A percentile compares a stretch with the other conserved stretches of the same genome.
These are phyloP conservation scores for Heterohyrax brucei DNA, from an alignment of 2,797 vertebrate species.

Conservation along the genomic window DNA sequence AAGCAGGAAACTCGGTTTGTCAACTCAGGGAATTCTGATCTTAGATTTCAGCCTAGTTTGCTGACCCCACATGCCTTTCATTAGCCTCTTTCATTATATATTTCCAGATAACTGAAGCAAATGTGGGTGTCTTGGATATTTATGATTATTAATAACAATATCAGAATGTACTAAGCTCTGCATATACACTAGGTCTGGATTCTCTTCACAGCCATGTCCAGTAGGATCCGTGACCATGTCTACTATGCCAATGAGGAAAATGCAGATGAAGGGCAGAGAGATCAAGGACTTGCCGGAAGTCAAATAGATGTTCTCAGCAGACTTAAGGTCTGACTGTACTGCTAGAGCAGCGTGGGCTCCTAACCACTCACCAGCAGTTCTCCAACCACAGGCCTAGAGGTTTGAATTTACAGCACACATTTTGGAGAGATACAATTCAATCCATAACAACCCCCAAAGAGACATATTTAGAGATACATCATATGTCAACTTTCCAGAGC, in stretches of 20 bases:
- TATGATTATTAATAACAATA: constrained; percentile 1
- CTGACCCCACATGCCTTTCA: not conserved
- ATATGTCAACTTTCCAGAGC: constrained; percentile 73
- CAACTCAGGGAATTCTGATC: not conserved
- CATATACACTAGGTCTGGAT: not conserved
- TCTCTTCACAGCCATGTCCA: not conserved
- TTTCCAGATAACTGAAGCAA: constrained; percentile 18
- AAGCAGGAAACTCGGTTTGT: not conserved
- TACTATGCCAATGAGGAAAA: not conserved
- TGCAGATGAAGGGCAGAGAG: not conserved
- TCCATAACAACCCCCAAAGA: not conserved
- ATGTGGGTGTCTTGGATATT: constrained; percentile 8
- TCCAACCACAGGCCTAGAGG: too few relatives aligned
- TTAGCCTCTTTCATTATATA: not conserved
- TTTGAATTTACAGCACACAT: too few relatives aligned
- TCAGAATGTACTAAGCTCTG: not conserved
- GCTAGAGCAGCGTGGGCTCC: not conserved
- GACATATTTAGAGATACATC: constrained; percentile 71
- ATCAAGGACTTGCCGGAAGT: not conserved
- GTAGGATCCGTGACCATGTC: not conserved
- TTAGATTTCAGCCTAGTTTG: not conserved
- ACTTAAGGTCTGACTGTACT: not conserved
- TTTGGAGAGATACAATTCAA: not conserved
- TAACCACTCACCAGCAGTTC: too few relatives aligned
- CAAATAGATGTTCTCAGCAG: not conserved